Base-by-base conservation (phyloP, 1,140 invertebrate genomes). In the Caenorhabditis tropicalis region DNA sequence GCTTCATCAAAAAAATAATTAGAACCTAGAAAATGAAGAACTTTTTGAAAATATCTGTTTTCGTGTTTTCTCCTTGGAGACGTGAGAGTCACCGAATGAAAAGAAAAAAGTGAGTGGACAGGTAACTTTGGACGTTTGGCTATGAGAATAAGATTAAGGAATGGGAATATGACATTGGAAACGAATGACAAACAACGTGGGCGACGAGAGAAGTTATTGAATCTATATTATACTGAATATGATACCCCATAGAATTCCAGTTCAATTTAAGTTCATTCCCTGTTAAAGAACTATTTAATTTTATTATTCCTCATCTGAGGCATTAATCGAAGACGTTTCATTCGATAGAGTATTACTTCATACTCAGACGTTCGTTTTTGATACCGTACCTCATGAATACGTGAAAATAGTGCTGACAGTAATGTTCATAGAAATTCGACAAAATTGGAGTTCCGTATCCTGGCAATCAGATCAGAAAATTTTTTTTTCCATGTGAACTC, bases 21-120 rank as follows among this genome's bases (percentile, higher is more conserved):
- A 9, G 21, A 56, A 56, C 24, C 27, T 9, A 27, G 53, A 27
- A 56, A n/a, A 2, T 0, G 21, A 56, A 51, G 21, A n/a, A n/a
- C 19, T 5, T 56, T 27, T 56, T 10, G 53, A 56, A 56, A 27
- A 27, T 65, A 24, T 7, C 24, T 74, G 65, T 10, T 74, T 43
- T 74, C 65, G 65, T 74, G 36, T 74, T 74, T 74, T 74, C 65
- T 74, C 65, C 65, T 74, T 74, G 36, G 36, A 74, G 65, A 74
- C 65, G 65, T 74, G 65, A 65, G 58, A 65, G 29, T 65, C 29
- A 65, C 16, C 16, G 31, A 19, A 65, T 65, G 58, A 33, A 36
- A 33, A 36, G 21, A 46, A 74, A 46, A 60, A 65, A 21, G 58
- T 15, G 16, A 74, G 65, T 65, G 58, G 58, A 65, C 58, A 65